phyloP scores from a whole-genome alignment of 2,797 vertebrate genomes.

The Notolabrus celidotus region DNA sequence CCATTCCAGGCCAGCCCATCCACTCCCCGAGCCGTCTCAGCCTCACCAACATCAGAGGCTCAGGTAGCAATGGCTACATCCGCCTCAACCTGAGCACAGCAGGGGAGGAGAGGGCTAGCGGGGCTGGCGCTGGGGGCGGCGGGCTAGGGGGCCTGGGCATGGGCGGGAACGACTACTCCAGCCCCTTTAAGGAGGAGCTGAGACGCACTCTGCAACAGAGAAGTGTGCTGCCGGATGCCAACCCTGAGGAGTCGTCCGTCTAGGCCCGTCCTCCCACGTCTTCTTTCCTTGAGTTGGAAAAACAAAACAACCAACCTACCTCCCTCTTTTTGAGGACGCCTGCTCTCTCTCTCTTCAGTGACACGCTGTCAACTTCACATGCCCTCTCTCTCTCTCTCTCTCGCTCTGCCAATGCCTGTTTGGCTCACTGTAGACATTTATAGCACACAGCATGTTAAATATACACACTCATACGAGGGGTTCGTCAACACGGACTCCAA shows the following conservation, averaged over 20 bases:
- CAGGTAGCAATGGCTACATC: constrained; percentile 95
- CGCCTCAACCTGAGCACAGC: constrained; percentile 91
- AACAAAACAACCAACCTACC: constrained; percentile 84
- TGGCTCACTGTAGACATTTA: constrained; percentile 77
- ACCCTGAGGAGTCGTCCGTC: constrained; percentile 97
- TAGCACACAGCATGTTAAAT: constrained; percentile 81
- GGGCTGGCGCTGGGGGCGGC: constrained; percentile 82
- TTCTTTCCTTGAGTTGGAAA: constrained; percentile 60
- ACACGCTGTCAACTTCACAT: constrained; percentile 60
- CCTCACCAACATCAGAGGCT: constrained; percentile 92
- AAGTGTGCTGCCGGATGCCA: constrained; percentile 94
- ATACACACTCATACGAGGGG: constrained; percentile 68
- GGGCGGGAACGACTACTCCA: constrained; percentile 89
- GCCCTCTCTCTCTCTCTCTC: constrained; percentile 45
- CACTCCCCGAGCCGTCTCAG: constrained; percentile 95
- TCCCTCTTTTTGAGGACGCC: constrained; percentile 83
- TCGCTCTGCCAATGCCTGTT: constrained; percentile 78
- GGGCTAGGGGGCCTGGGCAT: constrained; percentile 79
- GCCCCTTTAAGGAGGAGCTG: constrained; percentile 94
- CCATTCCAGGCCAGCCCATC: constrained; percentile 91
- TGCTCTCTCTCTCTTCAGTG: constrained; percentile 69
- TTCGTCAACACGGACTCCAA: constrained; percentile 62
- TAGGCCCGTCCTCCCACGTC: constrained; percentile 76
- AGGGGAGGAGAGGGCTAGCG: constrained; percentile 87
- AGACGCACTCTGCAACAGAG: constrained; percentile 95